phyloP scores from a whole-genome alignment of 2,113 vertebrate genomes.

The Peromyscus maniculatus region DNA sequence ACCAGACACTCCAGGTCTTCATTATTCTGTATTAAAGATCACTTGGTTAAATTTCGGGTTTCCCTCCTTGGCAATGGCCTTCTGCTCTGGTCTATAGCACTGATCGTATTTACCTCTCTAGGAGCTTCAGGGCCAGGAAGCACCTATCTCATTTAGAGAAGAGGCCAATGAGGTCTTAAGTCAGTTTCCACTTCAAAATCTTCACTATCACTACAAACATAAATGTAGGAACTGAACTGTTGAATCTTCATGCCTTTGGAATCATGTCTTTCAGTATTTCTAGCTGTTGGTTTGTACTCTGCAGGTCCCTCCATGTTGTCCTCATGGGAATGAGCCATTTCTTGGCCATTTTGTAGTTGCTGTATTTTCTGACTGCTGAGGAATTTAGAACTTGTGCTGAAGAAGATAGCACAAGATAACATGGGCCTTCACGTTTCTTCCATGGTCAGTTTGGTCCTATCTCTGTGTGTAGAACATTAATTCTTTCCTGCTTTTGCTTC shows the following conservation, averaged over 20 bases:
- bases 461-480: neutral
- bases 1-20: neutral
- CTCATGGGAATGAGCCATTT: neutral
- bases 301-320: neutral
- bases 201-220: neutral
- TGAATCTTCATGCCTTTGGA: neutral
- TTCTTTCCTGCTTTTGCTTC: neutral
- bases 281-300: neutral
- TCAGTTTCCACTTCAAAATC: neutral
- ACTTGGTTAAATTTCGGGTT: neutral
- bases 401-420: neutral
- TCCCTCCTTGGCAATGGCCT: neutral
- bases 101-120: neutral
- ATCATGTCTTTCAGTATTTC: neutral
- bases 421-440: neutral
- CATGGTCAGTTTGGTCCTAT: neutral
- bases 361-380: neutral
- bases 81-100: neutral
- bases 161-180: neutral
- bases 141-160: neutral
- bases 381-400: neutral
- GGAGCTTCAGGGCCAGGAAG: no score
- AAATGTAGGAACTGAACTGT: neutral
- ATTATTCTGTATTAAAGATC: neutral
- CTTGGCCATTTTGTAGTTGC: neutral